A percentile compares a stretch with the other conserved stretches of the same genome.
phyloP scores from a whole-genome alignment of 2,113 vertebrate species.

The Epinephelus moara region DNA sequence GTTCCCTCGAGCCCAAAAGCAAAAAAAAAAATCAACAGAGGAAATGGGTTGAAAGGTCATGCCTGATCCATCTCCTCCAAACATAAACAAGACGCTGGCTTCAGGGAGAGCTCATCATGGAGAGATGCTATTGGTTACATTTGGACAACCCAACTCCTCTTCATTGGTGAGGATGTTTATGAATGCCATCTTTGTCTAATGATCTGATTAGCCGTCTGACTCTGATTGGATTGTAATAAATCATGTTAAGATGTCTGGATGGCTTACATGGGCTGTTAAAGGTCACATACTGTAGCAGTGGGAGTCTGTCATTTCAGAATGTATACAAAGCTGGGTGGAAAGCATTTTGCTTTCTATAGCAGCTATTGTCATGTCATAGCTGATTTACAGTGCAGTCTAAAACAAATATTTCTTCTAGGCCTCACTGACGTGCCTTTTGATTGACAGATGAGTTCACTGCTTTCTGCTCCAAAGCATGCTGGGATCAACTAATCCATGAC shows the following conservation, averaged over 20 bases:
- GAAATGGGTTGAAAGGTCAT: constrained; percentile 67
- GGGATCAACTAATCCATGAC: neutral
- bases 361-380: constrained; percentile 35
- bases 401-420: constrained; percentile 14
- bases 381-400: constrained; percentile 44
- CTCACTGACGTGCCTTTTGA: constrained; percentile 6
- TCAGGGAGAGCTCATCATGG: constrained; percentile 41
- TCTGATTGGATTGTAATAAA: constrained; percentile 41
- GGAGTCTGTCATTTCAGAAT: neutral
- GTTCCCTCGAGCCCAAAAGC: constrained; percentile 35
- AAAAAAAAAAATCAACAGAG: constrained; percentile 47
- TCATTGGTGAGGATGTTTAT: constrained; percentile 31
- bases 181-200: constrained; percentile 62
- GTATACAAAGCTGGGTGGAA: constrained; percentile 48
- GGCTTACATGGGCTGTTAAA: constrained; percentile 11
- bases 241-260: constrained; percentile 45
- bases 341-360: constrained; percentile 35
- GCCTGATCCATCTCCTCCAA: constrained; percentile 58
- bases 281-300: constrained; percentile 40
- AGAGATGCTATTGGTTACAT: constrained; percentile 12
- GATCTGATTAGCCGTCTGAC: constrained; percentile 43
- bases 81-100: constrained; percentile 63
- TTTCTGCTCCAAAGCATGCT: constrained; percentile 22
- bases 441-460: constrained; percentile 13
- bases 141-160: constrained; percentile 20